A percentile compares a stretch with the other conserved stretches of the same genome.
These are phyloP conservation scores for Papilio gigon DNA, from an alignment of 2,888 invertebrate genomes.

Conservation along the genomic window DNA sequence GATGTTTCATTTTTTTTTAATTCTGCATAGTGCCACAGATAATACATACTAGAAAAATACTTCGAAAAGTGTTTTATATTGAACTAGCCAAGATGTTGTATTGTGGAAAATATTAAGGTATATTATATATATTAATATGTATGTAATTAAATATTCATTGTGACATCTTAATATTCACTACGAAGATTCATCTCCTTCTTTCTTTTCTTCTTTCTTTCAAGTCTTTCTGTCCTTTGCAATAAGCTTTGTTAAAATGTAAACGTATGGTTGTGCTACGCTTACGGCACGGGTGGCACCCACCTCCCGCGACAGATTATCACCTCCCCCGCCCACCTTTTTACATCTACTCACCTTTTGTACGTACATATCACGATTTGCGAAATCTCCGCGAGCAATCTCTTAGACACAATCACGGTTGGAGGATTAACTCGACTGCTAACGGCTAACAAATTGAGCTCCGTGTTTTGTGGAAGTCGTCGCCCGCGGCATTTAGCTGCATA, in stretches of 20 bases:
- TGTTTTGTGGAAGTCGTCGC: constrained; percentile 66
- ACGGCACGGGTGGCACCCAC: constrained; percentile 21
- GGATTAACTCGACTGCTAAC: constrained; percentile 66
- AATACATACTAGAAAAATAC: background rate
- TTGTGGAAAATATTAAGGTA: background rate
- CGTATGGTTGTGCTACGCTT: background rate
- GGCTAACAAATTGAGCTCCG: constrained; percentile 71
- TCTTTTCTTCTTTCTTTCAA: no score
- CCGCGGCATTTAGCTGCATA: constrained; percentile 59
- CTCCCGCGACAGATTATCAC: constrained; percentile 44
- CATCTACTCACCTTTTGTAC: constrained; percentile 27
- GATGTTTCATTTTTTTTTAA: no score
- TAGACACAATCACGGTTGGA: constrained; percentile 60
- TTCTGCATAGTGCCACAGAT: no score
- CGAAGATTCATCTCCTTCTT: background rate
- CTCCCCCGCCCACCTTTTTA: constrained; percentile 38
- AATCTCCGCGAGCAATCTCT: constrained; percentile 56
- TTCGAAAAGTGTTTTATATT: no score
- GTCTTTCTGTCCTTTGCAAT: background rate
- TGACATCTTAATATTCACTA: background rate
- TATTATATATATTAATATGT: background rate
- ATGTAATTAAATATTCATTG: background rate
- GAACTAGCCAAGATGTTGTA: no score
- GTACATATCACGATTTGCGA: constrained; percentile 37
- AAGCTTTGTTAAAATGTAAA: constrained; percentile 4